A percentile compares a stretch with the other conserved stretches of the same genome.
phyloP scores from a whole-genome alignment of 2,113 vertebrate species.

The Motacilla alba region DNA sequence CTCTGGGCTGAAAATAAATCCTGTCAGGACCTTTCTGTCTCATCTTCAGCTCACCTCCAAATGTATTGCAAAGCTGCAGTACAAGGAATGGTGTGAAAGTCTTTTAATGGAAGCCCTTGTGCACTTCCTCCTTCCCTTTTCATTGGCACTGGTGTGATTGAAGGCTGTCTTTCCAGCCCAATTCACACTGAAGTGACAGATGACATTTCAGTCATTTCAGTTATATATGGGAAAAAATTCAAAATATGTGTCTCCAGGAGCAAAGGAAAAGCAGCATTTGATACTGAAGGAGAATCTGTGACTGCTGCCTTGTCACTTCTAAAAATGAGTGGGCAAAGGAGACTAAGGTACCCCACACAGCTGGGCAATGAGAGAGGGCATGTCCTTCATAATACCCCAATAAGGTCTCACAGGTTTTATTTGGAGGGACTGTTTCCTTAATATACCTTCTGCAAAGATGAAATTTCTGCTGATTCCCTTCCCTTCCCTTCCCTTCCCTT shows the following conservation, averaged over 20 bases:
- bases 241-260: neutral
- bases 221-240: neutral
- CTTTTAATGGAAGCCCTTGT: neutral
- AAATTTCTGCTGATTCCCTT: neutral
- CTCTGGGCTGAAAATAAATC: neutral
- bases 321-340: neutral
- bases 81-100: neutral
- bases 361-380: neutral
- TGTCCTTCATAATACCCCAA: neutral
- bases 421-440: neutral
- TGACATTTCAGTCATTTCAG: neutral
- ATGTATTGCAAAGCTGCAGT: neutral
- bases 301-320: neutral
- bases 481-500: neutral
- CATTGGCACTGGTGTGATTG: neutral
- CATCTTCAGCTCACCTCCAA: neutral
- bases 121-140: neutral
- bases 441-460: neutral
- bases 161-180: neutral
- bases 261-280: neutral
- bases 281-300: neutral
- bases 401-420: neutral
- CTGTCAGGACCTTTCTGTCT: neutral
- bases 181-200: neutral
- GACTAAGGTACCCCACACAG: neutral